phyloP scores from a whole-genome alignment of 2,797 vertebrate genomes.

The Mycteria americana region DNA sequence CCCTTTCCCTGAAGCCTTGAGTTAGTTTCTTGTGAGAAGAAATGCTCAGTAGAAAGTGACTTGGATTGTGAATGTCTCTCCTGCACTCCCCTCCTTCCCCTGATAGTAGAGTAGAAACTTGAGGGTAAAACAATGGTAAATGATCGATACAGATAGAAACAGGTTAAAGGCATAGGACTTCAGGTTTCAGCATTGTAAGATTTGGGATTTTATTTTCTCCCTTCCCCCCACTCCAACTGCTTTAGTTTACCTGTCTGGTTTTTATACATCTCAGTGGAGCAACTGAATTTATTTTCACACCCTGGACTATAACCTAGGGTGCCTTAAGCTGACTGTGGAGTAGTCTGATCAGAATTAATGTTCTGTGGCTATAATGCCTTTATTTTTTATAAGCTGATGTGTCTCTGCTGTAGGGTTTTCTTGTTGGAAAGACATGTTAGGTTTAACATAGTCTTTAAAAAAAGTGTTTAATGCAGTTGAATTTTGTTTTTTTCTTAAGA shows the following conservation, averaged over 20 bases:
- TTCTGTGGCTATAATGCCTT: neutral
- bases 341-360: neutral
- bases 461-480: neutral
- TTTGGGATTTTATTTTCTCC: neutral
- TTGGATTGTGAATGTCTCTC: neutral
- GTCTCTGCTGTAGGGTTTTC: neutral
- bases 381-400: neutral
- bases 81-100: neutral
- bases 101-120: neutral
- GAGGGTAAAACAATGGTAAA: neutral
- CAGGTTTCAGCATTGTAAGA: neutral
- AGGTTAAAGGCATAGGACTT: neutral
- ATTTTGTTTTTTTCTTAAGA: neutral
- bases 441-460: neutral
- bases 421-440: neutral
- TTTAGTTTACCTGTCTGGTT: neutral
- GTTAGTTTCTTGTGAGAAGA: neutral
- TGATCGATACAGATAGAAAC: neutral
- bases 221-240: neutral
- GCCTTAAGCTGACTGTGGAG: neutral
- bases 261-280: neutral
- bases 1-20: neutral
- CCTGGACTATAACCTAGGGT: neutral
- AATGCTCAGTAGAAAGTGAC: neutral
- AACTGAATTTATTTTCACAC: neutral